Base-by-base conservation (phyloP, 2,888 invertebrate genomes). In the Trimorus sp. region DNA sequence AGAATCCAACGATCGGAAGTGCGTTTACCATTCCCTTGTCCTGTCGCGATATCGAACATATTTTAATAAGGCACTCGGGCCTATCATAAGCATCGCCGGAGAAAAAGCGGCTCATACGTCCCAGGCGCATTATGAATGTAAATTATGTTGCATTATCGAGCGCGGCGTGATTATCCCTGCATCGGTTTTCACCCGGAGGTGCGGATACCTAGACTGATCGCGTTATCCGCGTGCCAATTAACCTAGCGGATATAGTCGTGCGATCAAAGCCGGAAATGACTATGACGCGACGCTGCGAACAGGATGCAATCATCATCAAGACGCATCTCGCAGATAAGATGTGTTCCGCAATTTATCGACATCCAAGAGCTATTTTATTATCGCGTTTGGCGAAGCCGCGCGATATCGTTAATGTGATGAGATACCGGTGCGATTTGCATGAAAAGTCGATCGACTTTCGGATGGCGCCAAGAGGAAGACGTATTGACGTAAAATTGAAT, bases 221-320 rank as follows among this genome's bases (percentile, higher is more conserved):
- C 69, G 78, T 78, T 82, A 78, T 74, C 78, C 73, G 77, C 70
- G 59, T 59, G 82, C 75, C 78, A 82, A 82, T 82, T 82, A 81
- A 74, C 58, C 15, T 70, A 78, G 78, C 79, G 82, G 77, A 63
- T 69, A 80, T 66, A 71, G 70, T 69, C 56, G 71, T 76, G 40
- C 69, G 74, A 80, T 75, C 79, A 54, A 60, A 59, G 59, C 76
- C 80, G 76, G 80, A 80, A 76, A 80, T 74, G 74, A 78, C 78
- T 75, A 37, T 74, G 75, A 80, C 45, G 63, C 49, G 45, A 16
- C 12, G 56, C 12, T 36, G 62, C 60, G 40, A 66, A 69, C 74
- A 70, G 79, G 79, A 75, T 66, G 80, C 71, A 75, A 80, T 80
- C 76, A 68, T 77, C 77, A 66, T 73, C 68, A 73, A 73, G 76